phyloP scores from a whole-genome alignment of 2,797 vertebrate species.

The Enteromius argenteus region DNA sequence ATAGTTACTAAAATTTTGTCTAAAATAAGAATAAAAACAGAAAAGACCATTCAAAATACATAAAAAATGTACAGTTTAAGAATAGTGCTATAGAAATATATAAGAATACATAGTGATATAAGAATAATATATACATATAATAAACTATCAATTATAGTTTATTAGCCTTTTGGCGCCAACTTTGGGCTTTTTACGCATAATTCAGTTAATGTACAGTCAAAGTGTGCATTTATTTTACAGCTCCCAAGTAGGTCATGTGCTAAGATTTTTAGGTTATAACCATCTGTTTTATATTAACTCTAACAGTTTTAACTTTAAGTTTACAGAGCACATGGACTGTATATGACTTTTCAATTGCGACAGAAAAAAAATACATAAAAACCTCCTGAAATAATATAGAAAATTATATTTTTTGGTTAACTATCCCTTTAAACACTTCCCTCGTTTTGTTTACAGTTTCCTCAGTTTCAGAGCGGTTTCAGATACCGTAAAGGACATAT shows the following conservation, averaged over 20 bases:
- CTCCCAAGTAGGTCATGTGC: background rate
- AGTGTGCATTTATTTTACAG: background rate
- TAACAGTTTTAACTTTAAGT: background rate
- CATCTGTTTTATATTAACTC: background rate
- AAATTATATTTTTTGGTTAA: background rate
- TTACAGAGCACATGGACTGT: background rate
- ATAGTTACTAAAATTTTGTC: no score
- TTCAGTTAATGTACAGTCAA: background rate
- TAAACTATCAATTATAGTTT: background rate
- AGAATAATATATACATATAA: no score
- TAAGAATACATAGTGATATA: no score
- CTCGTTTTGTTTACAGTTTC: constrained; percentile 59
- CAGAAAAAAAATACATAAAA: background rate
- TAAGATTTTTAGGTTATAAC: background rate
- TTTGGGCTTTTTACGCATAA: background rate
- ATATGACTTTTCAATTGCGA: background rate
- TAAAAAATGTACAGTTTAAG: no score
- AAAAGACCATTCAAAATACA: no score
- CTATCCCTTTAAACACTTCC: background rate
- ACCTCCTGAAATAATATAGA: no score
- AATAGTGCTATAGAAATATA: no score
- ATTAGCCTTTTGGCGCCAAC: background rate
- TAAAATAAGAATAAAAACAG: no score
- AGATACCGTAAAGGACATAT: constrained; percentile 63
- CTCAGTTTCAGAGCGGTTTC: constrained; percentile 51